These are phyloP conservation scores for Cremastinae sp. DNA, from an alignment of 2,888 invertebrate species.

Conservation along the genomic window DNA sequence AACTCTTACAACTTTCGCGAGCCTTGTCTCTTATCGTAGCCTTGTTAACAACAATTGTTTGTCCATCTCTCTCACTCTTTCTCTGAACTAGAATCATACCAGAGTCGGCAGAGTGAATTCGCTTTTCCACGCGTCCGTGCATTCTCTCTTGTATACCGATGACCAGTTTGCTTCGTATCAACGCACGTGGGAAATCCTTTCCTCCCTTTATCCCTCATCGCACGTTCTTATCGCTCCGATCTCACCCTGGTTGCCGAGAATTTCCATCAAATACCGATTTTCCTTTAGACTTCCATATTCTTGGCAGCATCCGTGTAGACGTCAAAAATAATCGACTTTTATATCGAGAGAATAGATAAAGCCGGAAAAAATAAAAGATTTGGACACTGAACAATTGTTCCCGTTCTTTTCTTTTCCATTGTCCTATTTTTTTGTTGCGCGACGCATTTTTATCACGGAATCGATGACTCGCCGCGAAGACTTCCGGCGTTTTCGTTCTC, in stretches of 20 bases:
- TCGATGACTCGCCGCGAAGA: conserved; percentile 33
- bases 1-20: conserved; percentile 74
- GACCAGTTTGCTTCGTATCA: too few relatives aligned
- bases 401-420: background rate
- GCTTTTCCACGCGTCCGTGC: conserved; percentile 15
- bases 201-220: too few relatives aligned
- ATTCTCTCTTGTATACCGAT: conserved; percentile 17
- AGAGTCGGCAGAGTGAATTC: conserved; percentile 16
- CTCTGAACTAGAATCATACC: too few relatives aligned
- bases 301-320: too few relatives aligned
- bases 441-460: conserved; percentile 25
- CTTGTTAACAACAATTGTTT: conserved; percentile 74
- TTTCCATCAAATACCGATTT: too few relatives aligned
- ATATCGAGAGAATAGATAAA: too few relatives aligned
- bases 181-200: too few relatives aligned
- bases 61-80: conserved; percentile 19
- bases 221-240: too few relatives aligned
- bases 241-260: too few relatives aligned
- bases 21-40: conserved; percentile 71
- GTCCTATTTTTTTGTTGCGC: conserved; percentile 24
- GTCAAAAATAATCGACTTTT: too few relatives aligned
- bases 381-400: background rate
- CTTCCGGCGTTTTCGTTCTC: conserved; percentile 19
- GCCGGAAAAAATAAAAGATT: too few relatives aligned
- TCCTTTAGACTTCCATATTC: too few relatives aligned